Conservation (phyloP, 2,797 vertebrate species). For the Dendrocincla fuliginosa region DNA sequence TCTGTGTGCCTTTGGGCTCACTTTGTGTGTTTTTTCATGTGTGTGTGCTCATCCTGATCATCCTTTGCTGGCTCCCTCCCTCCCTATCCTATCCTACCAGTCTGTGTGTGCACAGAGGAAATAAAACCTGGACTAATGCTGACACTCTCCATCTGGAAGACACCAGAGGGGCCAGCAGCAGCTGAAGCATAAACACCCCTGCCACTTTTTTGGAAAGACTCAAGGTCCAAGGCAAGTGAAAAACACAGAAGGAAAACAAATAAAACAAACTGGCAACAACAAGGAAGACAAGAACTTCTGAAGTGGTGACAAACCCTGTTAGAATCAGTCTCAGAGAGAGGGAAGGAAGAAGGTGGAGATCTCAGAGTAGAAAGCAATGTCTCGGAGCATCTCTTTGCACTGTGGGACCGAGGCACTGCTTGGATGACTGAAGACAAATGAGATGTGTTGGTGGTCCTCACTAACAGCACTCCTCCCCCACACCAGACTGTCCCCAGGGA, state of each 20-base stretch:
- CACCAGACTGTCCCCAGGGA: background rate
- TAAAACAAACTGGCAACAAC: background rate
- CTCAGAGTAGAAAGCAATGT: background rate
- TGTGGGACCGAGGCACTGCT: background rate
- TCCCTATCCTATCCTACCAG: background rate
- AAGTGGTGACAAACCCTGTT: background rate
- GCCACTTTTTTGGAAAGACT: background rate
- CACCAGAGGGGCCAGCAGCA: background rate
- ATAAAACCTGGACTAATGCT: background rate
- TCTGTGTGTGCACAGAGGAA: background rate
- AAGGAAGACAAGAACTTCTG: background rate
- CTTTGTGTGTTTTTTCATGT: background rate
- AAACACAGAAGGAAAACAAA: background rate
- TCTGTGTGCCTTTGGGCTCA: background rate
- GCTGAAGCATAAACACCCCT: background rate
- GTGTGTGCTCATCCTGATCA: background rate
- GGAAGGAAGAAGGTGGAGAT: background rate
- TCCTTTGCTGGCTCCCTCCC: background rate
- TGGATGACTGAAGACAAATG: background rate
- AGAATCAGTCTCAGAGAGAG: background rate
- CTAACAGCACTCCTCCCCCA: background rate
- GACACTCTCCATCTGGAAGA: background rate
- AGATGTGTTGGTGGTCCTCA: fast-evolving
- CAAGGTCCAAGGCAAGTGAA: background rate
- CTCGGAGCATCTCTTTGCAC: background rate